Conservation (phyloP, 2,113 vertebrate genomes). For the Xerus inauris region DNA sequence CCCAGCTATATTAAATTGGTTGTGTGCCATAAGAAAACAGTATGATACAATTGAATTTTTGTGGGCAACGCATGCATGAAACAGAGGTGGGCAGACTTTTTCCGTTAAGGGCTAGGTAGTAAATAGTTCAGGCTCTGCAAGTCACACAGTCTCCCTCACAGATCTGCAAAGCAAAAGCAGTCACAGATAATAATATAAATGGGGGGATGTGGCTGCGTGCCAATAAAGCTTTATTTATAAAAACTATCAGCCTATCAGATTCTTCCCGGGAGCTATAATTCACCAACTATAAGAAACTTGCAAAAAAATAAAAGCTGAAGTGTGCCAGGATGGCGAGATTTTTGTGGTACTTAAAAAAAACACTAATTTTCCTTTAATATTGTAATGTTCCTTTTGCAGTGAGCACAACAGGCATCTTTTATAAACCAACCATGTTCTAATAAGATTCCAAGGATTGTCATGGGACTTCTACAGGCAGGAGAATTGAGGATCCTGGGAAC, state of each 20-base stretch:
- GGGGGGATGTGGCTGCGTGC: not conserved
- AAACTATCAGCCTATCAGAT: not conserved
- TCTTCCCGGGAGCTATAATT: not conserved
- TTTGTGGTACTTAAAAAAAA: not conserved
- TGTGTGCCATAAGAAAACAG: not conserved
- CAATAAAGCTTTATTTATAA: constrained; percentile 74
- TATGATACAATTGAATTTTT: not conserved
- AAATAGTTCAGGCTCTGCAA: not conserved
- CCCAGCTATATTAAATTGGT: not conserved
- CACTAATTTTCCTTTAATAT: constrained; percentile 33
- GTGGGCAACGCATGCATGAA: not conserved
- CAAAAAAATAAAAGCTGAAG: not conserved
- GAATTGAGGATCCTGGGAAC: constrained; percentile 42
- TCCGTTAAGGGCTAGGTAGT: not conserved
- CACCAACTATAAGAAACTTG: not conserved
- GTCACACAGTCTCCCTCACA: not conserved
- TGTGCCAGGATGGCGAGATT: not conserved
- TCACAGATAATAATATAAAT: not conserved
- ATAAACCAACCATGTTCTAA: not conserved
- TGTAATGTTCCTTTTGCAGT: not conserved
- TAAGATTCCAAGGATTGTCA: constrained; percentile 17
- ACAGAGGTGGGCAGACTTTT: not conserved
- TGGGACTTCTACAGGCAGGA: not conserved
- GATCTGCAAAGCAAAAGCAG: not conserved
- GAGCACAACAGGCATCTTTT: not conserved